Evolutionary conservation across 2,888 invertebrate species (phyloP), one percentile per base, ranked within the genome.

Genomic region (Amphipyra berbera): DNA sequence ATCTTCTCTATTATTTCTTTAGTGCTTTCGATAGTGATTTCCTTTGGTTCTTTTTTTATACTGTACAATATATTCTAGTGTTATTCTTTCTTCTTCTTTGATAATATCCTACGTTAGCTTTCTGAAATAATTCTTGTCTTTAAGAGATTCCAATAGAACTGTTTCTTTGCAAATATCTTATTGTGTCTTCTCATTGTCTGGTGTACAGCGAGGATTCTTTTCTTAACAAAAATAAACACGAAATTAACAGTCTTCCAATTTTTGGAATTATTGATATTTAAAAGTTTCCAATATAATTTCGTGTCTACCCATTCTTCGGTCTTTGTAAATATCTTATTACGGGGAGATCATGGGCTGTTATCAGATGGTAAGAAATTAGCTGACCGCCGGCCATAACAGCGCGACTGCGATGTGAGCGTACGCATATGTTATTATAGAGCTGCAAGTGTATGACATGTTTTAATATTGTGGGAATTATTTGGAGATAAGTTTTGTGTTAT

Each of bases 321-420:
- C 89, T 87, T 56, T 55, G 27, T 45, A 38, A 64, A 72, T 73
- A 81, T 83, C 85, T 88, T 88, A 90, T 89, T 88, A 89, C 80
- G 78, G 63, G 61, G 75, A 83, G 85, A 87, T 88, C 83, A 81
- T 75, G 82, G 77, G 80, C 84, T 85, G 86, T 90, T 91, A 92
- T 93, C 91, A 89, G 91, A 90, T 88, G 87, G 82, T 84, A 83
- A 87, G 87, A 88, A 91, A 92, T 91, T 89, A 91, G 86, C 87
- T 85, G 77, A 61, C 78, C 81, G 74, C 65, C 79, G 79, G 80
- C 83, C 83, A 84, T 84, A 84, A 84, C 80, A 67, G 81, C 75
- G 63, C 61, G 64, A 35, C 56, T 42, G 40, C 52, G 57, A 73
- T 64, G 60, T 57, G 68, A 70, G 50, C 63, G 13, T 41, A 53